A percentile compares a stretch with the other conserved stretches of the same genome.
These are phyloP conservation scores for Neotoxoptera formosana DNA, from an alignment of 1,140 invertebrate genomes.

Conservation along the genomic window DNA sequence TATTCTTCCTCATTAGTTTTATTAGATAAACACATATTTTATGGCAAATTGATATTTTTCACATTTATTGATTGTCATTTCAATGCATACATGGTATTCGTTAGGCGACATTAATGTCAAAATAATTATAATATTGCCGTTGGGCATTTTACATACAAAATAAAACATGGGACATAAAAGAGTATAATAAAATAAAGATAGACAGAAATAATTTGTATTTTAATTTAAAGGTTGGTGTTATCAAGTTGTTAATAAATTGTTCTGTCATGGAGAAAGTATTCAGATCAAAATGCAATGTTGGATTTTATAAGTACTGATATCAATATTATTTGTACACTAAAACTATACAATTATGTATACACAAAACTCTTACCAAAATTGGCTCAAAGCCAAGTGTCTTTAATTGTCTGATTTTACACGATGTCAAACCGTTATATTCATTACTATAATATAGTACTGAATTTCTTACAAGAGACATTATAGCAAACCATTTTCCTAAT, in stretches of 20 bases:
- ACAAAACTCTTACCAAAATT: slow-evolving; percentile 11
- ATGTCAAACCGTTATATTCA: neutral
- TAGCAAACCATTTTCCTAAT: slow-evolving; percentile 44
- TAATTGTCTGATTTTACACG: slow-evolving; percentile 29
- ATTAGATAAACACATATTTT: too few relatives aligned
- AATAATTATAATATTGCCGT: neutral
- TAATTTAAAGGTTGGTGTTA: neutral
- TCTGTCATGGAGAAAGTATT: neutral
- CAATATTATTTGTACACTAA: neutral
- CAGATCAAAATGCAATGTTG: neutral
- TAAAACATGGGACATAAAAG: neutral
- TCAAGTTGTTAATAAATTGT: neutral
- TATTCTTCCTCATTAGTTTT: neutral
- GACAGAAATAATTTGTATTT: neutral
- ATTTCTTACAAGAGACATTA: slow-evolving; percentile 24
- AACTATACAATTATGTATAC: neutral
- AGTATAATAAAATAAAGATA: neutral
- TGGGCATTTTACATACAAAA: neutral
- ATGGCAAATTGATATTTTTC: too few relatives aligned
- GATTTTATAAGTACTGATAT: neutral
- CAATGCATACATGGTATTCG: too few relatives aligned
- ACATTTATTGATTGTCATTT: neutral
- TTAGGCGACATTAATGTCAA: too few relatives aligned
- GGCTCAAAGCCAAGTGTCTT: slow-evolving; percentile 40
- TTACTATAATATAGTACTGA: slow-evolving; percentile 20